Evolutionary conservation across 2,797 vertebrate genomes (phyloP), one percentile per base, ranked within the genome.

Genomic region (Acanthornis magna): DNA sequence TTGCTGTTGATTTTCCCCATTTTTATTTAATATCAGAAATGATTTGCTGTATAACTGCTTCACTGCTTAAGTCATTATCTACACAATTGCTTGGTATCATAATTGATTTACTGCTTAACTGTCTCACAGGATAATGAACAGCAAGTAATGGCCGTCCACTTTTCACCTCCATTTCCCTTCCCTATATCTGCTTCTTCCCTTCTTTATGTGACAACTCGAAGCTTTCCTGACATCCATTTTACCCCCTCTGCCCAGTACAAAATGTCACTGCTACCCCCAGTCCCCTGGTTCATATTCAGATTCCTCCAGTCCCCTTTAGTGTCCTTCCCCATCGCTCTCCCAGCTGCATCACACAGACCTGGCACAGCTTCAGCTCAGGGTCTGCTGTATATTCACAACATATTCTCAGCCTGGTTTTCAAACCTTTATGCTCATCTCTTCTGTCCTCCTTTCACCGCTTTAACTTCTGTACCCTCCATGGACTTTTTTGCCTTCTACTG

Each of bases 21-120:
- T 96, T 95, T 96, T 96, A 95, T 95, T 93, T 91, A 95, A 95
- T 91, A 91, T 51, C 58, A 93, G 62, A 91, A 96, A 95, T 73
- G 0, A 95, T 85, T 91, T 85, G 60, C 88, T 90, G 43, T 90
- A 11, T 90, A 91, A 95, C 74, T 81, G 88, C 88, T 93, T 93
- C 94, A 91, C 81, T 93, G 93, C 93, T 91, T 95, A 96, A 79
- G 85, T 95, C 88, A 95, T 95, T 95, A 94, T 87, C 96, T 91
- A 86, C 80, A 89, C 83, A 79, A 94, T 73, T 91, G 70, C 73
- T 94, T 70, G 53, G 63, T 66, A 91, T 73, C 47, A 58, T 84
- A 96, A 93, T 78, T 93, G 95, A 93, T 88, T 94, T 73, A 81
- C 85, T 88, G 83, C 62, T 79, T n/a, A 81, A 95, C 70, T 76